Base-by-base conservation (phyloP, 2,113 vertebrate species). In the Glaucomys volans region DNA sequence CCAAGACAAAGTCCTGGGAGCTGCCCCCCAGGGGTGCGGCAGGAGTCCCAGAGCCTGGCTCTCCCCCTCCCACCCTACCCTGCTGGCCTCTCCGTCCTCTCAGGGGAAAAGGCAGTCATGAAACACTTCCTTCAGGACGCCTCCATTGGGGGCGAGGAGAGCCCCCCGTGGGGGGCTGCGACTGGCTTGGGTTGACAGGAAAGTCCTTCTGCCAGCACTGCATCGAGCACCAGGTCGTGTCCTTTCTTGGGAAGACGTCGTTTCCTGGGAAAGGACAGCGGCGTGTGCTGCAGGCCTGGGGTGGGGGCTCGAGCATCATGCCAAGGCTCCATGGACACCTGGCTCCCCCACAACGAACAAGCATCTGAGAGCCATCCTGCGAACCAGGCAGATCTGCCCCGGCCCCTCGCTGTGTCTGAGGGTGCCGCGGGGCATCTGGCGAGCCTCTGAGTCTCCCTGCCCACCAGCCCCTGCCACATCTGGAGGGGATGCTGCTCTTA, bases 121-220 rank as follows among this genome's bases (percentile, higher is more conserved):
- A 97, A 96, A 97, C 93, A 94, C 22, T 93, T 89, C 59, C 94
- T 85, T 87, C 74, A 94, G 95, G 91, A 96, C 84, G 54, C 57
- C 20, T 69, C 92, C 50, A 94, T 92, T 96, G 75, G 62, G 87
- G 97, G 40, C 72, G 72, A 89, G 9, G n/a, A 22, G 69, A n/a
- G 14, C n/a, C 44, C 14, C 37, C 18, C 1, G n/a, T 5, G 9
- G n/a, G 57, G 57, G 64, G 57, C 30, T 67, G 79, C 83, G 35
- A 18, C 37, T 93, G 13, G 13, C 64, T 87, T 77, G 75, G 42
- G 71, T 95, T 97, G 71, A 4, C 30, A 90, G 0, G 1, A 81
- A 72, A 62, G 77, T 14, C 7, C 50, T 24, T 96, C 95, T 26
- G 95, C 88, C 52, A 42, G 90, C 80, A 76, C 37, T 94, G 79